Base-by-base conservation (phyloP, 2,888 invertebrate genomes). In the Lepidochrysops patricia region DNA sequence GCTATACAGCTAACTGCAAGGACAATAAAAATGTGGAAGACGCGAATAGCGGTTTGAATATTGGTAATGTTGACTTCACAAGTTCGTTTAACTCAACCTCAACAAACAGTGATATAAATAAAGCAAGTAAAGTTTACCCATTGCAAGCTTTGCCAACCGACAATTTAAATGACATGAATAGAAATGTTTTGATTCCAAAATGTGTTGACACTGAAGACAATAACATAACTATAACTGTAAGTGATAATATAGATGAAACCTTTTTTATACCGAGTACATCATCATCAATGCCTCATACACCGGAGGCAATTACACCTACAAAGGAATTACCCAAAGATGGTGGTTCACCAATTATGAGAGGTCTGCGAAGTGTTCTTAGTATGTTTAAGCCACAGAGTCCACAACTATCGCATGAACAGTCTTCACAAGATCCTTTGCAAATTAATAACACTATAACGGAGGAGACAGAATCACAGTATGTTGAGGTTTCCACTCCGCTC, bases 311-410 rank as follows among this genome's bases (percentile, higher is more conserved):
- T 35, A 85, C 87, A 26, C 88, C 88, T 9, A 84, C 83, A 1
- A 86, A 84, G 62, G 84, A 85, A 29, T 72, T 78, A 6, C 66
- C 72, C 0, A 80, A 80, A 58, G 80, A 83, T 62, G 79, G 75
- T 52, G 80, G 80, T 23, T 89, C 89, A 34, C 87, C 89, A 0
- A 89, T 89, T 25, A 77, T 89, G 75, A 69, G 89, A 60, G 88
- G 89, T 0, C 68, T 89, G 0, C 88, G 88, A 66, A 82, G 78
- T 70, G 86, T 89, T 3, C 68, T 89, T 0, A 89, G 78, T 61
- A 87, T 89, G 79, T 89, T 89, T 66, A 73, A 85, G 32, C 73
- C 87, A 2, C 85, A 88, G 62, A 88, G 87, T 62, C 87, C 88
- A 2, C 78, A 84, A 67, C 77, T 81, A 57, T 68, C 74, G 6